Conservation (phyloP, 2,888 invertebrate genomes). For the Andricus quercusramuli region DNA sequence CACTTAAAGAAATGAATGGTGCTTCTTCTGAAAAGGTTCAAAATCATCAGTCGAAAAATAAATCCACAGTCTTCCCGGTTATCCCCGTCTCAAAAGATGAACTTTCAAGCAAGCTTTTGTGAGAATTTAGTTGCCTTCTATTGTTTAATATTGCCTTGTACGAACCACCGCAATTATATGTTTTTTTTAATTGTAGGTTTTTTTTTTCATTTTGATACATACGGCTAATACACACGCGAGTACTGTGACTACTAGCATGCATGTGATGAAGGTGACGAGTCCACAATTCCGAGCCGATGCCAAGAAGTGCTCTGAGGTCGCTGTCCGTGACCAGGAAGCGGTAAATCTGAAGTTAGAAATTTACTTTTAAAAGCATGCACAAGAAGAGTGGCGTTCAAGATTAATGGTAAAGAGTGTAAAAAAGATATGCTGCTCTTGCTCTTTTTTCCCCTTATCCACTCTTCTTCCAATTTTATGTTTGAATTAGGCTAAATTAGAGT, state of each 20-base stretch:
- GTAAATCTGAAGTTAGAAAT: slow-evolving; percentile 65
- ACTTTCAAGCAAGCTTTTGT: background rate
- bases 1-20: too few species aligned
- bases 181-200: background rate
- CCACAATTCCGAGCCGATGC: slow-evolving; percentile 64
- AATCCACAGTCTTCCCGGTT: too few species aligned
- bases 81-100: background rate
- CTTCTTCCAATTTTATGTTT: slow-evolving; percentile 15
- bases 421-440: slow-evolving; percentile 24
- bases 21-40: too few species aligned
- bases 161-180: background rate
- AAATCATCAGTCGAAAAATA: too few species aligned
- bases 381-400: slow-evolving; percentile 31
- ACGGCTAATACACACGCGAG: slow-evolving; percentile 26
- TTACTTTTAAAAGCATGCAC: slow-evolving; percentile 42
- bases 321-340: slow-evolving; percentile 66
- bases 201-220: slow-evolving; percentile 27
- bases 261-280: slow-evolving; percentile 63
- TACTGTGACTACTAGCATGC: slow-evolving; percentile 50
- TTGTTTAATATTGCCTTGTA: background rate
- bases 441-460: background rate
- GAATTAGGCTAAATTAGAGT: slow-evolving; percentile 15
- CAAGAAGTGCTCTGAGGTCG: slow-evolving; percentile 64
- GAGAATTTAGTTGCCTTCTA: background rate
- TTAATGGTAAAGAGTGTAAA: slow-evolving; percentile 28